Evolutionary conservation across 2,797 vertebrate genomes (phyloP).

Genomic region (Tenualosa thibaudeaui): DNA sequence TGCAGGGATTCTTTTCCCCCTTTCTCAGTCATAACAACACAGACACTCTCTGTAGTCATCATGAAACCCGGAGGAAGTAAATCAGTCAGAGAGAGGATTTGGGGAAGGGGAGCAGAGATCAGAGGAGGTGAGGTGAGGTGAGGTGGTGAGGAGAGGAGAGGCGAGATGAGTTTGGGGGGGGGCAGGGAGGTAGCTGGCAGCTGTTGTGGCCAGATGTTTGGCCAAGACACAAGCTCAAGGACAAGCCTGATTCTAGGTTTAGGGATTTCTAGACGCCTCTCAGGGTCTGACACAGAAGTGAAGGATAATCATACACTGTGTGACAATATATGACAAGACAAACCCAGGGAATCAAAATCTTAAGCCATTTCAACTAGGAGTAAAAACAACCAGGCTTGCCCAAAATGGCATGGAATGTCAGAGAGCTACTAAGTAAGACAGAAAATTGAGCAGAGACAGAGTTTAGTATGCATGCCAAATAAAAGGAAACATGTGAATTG

Average conservation of each 20-base stretch:
- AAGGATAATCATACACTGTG: background rate
- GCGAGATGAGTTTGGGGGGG: background rate
- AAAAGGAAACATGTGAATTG: constrained; percentile 16
- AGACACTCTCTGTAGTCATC: background rate
- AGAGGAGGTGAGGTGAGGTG: background rate
- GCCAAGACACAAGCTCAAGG: constrained; percentile 4
- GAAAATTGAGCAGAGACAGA: background rate
- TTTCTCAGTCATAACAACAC: background rate
- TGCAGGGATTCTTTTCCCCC: background rate
- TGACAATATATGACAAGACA: background rate
- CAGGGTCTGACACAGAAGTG: background rate
- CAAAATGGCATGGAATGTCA: constrained; percentile 32
- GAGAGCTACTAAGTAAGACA: constrained; percentile 36
- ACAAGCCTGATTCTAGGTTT: background rate
- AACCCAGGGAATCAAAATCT: background rate
- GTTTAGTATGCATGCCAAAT: constrained; percentile 20
- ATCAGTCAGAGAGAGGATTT: constrained; percentile 11
- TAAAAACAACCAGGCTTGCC: background rate
- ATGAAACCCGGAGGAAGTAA: background rate
- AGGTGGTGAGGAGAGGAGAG: background rate
- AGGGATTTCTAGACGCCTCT: background rate
- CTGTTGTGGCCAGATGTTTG: constrained; percentile 16
- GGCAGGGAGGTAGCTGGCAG: constrained; percentile 2
- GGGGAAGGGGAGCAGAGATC: background rate
- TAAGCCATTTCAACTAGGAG: background rate